Conservation (phyloP, 2,797 vertebrate species). For the Catostomus latipinnis region DNA sequence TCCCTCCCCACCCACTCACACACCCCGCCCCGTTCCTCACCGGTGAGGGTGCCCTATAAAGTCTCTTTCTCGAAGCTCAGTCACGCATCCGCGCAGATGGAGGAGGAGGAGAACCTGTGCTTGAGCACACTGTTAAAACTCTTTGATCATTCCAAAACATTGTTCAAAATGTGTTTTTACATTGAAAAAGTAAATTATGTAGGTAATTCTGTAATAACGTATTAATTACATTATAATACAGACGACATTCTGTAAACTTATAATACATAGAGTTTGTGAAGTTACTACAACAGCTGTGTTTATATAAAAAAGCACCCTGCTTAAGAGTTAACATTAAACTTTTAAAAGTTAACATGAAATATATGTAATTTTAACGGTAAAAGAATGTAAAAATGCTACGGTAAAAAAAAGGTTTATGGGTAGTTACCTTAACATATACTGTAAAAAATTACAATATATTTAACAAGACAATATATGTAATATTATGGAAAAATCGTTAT, state of each 20-base stretch:
- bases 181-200: not conserved
- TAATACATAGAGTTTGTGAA: not conserved
- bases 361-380: too few species aligned
- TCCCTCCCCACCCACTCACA: slow-evolving; percentile 1
- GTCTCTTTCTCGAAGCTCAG: slow-evolving; percentile 13
- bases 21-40: slow-evolving; percentile 23
- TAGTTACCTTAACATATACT: too few species aligned
- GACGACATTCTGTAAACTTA: not conserved
- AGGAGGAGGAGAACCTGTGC: not conserved
- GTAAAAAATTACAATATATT: too few species aligned
- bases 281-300: not conserved
- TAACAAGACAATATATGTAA: too few species aligned
- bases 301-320: not conserved
- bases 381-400: too few species aligned
- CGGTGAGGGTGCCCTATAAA: slow-evolving; percentile 1
- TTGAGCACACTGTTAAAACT: not conserved
- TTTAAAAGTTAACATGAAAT: too few species aligned
- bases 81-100: not conserved
- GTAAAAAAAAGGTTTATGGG: too few species aligned
- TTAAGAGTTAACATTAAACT: not conserved
- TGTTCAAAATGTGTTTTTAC: not conserved
- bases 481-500: too few species aligned
- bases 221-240: not conserved
- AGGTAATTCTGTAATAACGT: not conserved
- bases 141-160: not conserved